Percentiles rank a stretch among this genome's conserved stretches.
Conservation (phyloP, 2,797 vertebrate species). For the Philypnodon macrostomus region DNA sequence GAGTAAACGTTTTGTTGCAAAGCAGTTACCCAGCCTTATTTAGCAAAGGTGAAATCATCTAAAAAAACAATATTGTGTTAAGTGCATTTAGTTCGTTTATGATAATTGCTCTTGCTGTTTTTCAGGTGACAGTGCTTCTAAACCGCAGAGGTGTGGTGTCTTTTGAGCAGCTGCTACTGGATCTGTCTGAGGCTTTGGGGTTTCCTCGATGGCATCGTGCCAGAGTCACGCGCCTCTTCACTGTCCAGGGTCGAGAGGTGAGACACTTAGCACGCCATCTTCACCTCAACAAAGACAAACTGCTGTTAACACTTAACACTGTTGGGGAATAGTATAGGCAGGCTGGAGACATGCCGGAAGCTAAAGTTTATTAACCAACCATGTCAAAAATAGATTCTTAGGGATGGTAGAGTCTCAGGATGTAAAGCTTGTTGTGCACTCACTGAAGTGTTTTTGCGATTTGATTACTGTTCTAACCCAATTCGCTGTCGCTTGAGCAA, state of each 20-base stretch:
- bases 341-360: too few relatives aligned
- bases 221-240: constrained; percentile 88
- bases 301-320: not conserved
- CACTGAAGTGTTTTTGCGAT: too few relatives aligned
- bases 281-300: not conserved
- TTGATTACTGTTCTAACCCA: too few relatives aligned
- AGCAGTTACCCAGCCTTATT: too few relatives aligned
- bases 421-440: too few relatives aligned
- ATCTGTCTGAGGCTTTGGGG: constrained; percentile 93
- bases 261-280: constrained; percentile 18
- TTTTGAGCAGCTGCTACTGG: constrained; percentile 89
- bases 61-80: too few relatives aligned
- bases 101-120: constrained; percentile 11
- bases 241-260: constrained; percentile 86
- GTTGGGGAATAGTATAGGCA: not conserved
- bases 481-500: too few relatives aligned
- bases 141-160: constrained; percentile 90
- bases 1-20: too few relatives aligned
- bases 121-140: constrained; percentile 82
- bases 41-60: too few relatives aligned
- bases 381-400: too few relatives aligned
- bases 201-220: constrained; percentile 91
- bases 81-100: not conserved
- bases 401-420: too few relatives aligned
- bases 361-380: too few relatives aligned